Evolutionary conservation across 1,140 invertebrate species (phyloP), one percentile per base, ranked within the genome.

Genomic region (Tribolium madens): DNA sequence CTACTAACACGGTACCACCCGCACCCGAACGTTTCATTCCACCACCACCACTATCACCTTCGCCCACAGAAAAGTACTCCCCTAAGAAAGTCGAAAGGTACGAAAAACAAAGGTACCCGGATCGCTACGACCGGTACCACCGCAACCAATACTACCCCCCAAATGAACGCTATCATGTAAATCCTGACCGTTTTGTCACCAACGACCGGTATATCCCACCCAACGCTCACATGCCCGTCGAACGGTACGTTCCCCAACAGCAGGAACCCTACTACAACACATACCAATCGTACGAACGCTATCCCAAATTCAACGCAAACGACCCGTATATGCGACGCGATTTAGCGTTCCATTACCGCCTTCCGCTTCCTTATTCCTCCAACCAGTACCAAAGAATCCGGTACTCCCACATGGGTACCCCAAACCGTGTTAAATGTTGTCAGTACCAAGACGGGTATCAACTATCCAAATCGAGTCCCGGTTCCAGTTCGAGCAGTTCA

Each of bases 161-260:
- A 68, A 64, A 79, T 46, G 76, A 80, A 17, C 81, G 76, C 48
- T 82, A 83, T 48, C 79, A 79, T 76, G 79, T 80, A 69, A 81
- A 77, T 10, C 75, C 78, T 1, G 78, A 78, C 50, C 75, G 80
- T 36, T 80, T 77, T 57, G 78, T 53, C 47, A 79, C 70, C 13
- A 78, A 77, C 50, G 80, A 80, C 9, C 87, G 88, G 52, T 92
- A 92, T 75, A 88, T 91, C 73, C 91, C 91, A 0, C 91, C 91
- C 2, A 89, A 90, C 64, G 91, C 91, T 36, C 91, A 92, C 83
- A 90, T 91, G 75, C 91, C 91, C 4, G 91, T 92, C 50, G 91
- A 92, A 84, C 87, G 91, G 33, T 91, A 91, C 79, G 90, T 91
- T 76, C 91, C 91, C 36, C 84, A 84, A 64, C 83, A 77, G 42